phyloP scores from a whole-genome alignment of 2,797 vertebrate genomes.

The Parauchenoglanis punctatus region DNA sequence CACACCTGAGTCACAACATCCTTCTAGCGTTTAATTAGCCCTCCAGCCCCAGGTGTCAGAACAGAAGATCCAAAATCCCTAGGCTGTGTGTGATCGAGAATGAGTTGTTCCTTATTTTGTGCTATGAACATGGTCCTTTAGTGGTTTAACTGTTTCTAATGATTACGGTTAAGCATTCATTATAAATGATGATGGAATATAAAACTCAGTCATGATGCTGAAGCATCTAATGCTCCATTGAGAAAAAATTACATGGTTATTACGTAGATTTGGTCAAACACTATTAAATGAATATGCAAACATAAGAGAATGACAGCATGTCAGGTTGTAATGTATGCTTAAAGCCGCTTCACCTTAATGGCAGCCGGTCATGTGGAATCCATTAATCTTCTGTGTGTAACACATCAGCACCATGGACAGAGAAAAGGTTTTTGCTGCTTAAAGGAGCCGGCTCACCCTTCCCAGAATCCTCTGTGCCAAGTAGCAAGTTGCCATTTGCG shows the following conservation, averaged over 20 bases:
- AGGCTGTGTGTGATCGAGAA: background rate
- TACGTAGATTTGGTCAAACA: background rate
- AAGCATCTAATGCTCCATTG: background rate
- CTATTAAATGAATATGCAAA: slow-evolving; percentile 4
- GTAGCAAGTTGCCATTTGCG: too few relatives aligned
- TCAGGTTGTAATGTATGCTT: background rate
- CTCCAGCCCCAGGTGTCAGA: background rate
- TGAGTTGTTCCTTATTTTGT: background rate
- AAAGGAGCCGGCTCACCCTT: too few relatives aligned
- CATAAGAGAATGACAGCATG: slow-evolving; percentile 1
- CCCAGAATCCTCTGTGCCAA: too few relatives aligned
- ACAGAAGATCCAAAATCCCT: background rate
- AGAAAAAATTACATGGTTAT: background rate
- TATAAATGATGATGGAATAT: slow-evolving; percentile 12
- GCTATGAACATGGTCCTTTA: background rate
- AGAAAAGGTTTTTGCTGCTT: background rate
- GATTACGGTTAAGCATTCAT: background rate
- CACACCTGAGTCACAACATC: slow-evolving; percentile 26
- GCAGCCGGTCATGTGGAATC: background rate
- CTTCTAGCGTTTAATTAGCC: slow-evolving; percentile 9
- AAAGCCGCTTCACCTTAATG: background rate
- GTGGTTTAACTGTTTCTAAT: background rate
- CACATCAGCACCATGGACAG: slow-evolving; percentile 45
- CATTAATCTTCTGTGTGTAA: slow-evolving; percentile 30
- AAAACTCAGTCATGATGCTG: slow-evolving; percentile 1